phyloP scores from a whole-genome alignment of 2,113 vertebrate species.

The Rhinolophus ferrumequinum region DNA sequence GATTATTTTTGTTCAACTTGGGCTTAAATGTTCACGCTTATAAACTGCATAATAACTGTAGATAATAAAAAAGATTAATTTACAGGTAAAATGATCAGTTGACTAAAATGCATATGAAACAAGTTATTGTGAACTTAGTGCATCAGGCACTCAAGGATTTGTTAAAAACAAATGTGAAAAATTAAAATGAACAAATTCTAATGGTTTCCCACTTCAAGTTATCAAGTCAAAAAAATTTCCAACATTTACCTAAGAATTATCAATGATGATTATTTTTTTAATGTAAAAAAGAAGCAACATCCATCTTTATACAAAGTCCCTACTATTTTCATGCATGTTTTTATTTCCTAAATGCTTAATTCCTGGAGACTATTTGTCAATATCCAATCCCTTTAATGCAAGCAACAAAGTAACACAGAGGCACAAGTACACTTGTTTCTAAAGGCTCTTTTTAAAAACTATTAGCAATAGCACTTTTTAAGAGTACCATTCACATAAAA shows the following conservation, averaged over 20 bases:
- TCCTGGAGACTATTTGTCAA: conserved; percentile 12
- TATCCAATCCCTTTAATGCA: neutral
- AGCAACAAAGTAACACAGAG: conserved; percentile 29
- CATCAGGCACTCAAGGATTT: neutral
- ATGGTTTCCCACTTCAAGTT: neutral
- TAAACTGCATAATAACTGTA: conserved; percentile 37
- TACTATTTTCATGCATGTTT: neutral
- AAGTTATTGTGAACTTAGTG: neutral
- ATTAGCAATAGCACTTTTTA: conserved; percentile 16
- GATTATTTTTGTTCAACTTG: neutral
- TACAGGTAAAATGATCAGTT: neutral
- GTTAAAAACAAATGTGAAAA: conserved; percentile 8
- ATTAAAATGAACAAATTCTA: neutral
- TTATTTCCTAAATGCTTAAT: neutral
- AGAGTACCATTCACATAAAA: neutral
- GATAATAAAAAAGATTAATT: neutral
- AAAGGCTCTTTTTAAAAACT: neutral
- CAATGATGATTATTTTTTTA: neutral
- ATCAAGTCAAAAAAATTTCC: neutral
- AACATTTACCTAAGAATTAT: conserved; percentile 35
- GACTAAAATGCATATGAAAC: neutral
- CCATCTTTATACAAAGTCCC: neutral
- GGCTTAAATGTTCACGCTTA: neutral
- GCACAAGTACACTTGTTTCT: neutral
- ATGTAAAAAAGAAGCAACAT: neutral